Base-by-base conservation (phyloP, 2,113 vertebrate genomes). In the Vicugna pacos region DNA sequence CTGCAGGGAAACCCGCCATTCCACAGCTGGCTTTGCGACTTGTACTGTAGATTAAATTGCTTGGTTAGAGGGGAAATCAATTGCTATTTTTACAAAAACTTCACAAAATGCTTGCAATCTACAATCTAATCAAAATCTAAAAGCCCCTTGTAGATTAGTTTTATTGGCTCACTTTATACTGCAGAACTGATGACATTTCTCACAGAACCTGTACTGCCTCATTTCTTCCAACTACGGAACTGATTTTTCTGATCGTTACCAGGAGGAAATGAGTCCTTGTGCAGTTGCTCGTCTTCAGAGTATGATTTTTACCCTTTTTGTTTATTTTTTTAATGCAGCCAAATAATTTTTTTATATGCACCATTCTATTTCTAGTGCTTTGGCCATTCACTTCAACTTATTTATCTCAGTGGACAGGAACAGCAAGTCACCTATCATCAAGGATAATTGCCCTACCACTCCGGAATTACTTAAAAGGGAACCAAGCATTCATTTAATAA, bases 81-180 rank as follows among this genome's bases (percentile, higher is more conserved):
- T 75, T 77, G 81, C 24, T 97, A 22, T 81, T 97, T 97, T 93
- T 94, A 75, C 54, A 83, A 93, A 92, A 98, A 81, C 20, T 89
- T 95, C 30, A 56, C 89, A 97, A 95, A 89, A 95, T 54, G 5
- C 8, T 93, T 76, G 87, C 65, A 95, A 32, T 89, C 70, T 97
- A 72, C n/a, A 97, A 52, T 94, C 70, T 94, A 97, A 97, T 98
- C 14, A 97, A 97, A 98, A 94, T 92, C 14, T 97, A 98, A 98
- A 96, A 96, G 82, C 64, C 17, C 26, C 30, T 94, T 64, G 19
- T 35, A 96, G 70, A 97, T 96, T 90, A 94, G 48, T 94, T 96
- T 97, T 97, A 98, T 96, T 97, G 75, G 48, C 42, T 95, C 38
- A 0, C 67, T 97, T 97, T 96, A 95, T 54, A 77, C 22, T 72